These are phyloP conservation scores for Microctonus brassicae DNA, from an alignment of 2,888 invertebrate genomes.

Conservation along the genomic window DNA sequence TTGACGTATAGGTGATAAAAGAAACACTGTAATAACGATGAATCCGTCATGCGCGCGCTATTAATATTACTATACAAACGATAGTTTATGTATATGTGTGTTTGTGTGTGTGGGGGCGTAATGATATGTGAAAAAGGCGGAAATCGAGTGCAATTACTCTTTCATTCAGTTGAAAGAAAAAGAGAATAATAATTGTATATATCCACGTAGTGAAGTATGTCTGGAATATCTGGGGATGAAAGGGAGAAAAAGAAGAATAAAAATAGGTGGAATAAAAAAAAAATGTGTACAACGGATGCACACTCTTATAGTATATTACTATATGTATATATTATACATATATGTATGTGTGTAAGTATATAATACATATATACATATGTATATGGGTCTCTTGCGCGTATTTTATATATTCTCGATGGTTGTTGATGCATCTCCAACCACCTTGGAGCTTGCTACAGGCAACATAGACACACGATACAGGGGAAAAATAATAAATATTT, in stretches of 20 bases:
- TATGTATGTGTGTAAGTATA: too few relatives aligned
- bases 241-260: not conserved
- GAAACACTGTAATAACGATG: not conserved
- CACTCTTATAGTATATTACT: too few relatives aligned
- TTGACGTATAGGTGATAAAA: not conserved
- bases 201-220: not conserved
- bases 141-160: constrained; percentile 16
- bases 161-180: constrained; percentile 7
- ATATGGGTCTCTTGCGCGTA: not conserved
- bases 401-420: constrained; percentile 12
- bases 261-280: not conserved
- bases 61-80: not conserved
- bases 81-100: too few relatives aligned
- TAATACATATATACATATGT: not conserved
- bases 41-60: not conserved
- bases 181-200: not conserved
- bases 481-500: constrained; percentile 34
- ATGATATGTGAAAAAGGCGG: not conserved
- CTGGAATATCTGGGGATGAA: not conserved
- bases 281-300: not conserved
- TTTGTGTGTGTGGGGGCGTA: not conserved
- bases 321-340: too few relatives aligned
- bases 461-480: constrained; percentile 18
- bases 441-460: constrained; percentile 12
- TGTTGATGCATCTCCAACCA: constrained; percentile 14